Percentiles rank a stretch among this genome's conserved stretches.
Evolutionary conservation across 2,888 invertebrate genomes (phyloP).

Genomic region (Strigamia transsilvanica): DNA sequence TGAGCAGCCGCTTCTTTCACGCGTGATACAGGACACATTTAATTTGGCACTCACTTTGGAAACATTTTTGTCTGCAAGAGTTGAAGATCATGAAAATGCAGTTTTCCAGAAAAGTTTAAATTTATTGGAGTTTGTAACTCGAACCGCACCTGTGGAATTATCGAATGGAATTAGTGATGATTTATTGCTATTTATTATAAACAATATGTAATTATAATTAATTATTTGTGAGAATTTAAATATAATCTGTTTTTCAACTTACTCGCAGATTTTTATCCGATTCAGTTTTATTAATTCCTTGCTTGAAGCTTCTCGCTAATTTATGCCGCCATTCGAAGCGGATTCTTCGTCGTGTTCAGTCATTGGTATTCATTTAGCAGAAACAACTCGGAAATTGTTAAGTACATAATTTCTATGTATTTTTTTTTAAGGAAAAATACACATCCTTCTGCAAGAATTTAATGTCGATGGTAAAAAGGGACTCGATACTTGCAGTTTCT

Average conservation of each 20-base stretch:
- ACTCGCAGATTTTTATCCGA: background rate
- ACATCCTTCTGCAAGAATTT: slow-evolving; percentile 51
- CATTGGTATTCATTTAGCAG: background rate
- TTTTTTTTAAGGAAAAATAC: slow-evolving; percentile 52
- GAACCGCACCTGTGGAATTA: background rate
- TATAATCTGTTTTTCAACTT: background rate
- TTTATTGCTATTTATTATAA: background rate
- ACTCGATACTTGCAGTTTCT: background rate
- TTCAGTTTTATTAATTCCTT: background rate
- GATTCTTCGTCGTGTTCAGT: background rate
- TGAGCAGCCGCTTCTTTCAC: background rate
- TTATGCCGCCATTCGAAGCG: slow-evolving; percentile 12
- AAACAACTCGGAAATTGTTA: background rate
- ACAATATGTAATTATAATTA: background rate
- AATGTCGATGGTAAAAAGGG: slow-evolving; percentile 1
- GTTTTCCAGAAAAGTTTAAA: background rate
- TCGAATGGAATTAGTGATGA: background rate
- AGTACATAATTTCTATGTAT: background rate
- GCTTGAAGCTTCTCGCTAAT: slow-evolving; percentile 26
- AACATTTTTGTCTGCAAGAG: background rate
- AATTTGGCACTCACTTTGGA: background rate
- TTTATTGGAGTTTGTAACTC: background rate
- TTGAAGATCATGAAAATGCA: background rate
- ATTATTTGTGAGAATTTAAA: background rate
- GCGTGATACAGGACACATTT: background rate